A percentile compares a stretch with the other conserved stretches of the same genome.
phyloP scores from a whole-genome alignment of 2,113 vertebrate species.

The Chaetops frenatus region DNA sequence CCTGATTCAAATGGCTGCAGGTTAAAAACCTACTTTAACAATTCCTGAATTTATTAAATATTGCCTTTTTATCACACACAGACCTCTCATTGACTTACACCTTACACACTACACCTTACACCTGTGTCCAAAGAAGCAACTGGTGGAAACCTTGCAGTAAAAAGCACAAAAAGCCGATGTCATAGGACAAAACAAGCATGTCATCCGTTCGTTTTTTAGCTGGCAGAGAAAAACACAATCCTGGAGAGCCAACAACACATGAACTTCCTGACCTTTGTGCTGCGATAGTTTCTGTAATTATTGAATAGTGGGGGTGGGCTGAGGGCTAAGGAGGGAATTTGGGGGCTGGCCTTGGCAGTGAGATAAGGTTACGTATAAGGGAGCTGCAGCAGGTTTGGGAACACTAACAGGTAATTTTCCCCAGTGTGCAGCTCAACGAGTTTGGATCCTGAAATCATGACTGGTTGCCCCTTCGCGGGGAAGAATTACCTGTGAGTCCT shows the following conservation, averaged over 20 bases:
- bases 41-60: not conserved
- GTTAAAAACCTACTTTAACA: not conserved
- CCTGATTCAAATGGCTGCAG: not conserved
- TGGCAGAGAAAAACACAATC: not conserved
- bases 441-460: slow-evolving; percentile 74
- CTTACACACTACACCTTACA: not conserved
- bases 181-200: not conserved
- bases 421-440: not conserved
- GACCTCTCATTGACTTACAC: not conserved
- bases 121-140: not conserved
- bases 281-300: not conserved
- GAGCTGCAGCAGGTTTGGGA: not conserved
- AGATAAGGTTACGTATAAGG: slow-evolving; percentile 58
- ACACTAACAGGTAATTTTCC: not conserved
- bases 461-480: slow-evolving; percentile 82
- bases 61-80: not conserved
- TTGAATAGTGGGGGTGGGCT: not conserved
- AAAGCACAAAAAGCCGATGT: not conserved
- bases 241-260: not conserved
- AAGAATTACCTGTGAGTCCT: slow-evolving; percentile 80
- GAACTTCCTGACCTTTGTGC: slow-evolving; percentile 3
- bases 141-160: not conserved
- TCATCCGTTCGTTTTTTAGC: not conserved
- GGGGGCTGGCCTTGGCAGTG: slow-evolving; percentile 41
- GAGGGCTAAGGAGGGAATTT: not conserved